Conservation (phyloP, 1,140 invertebrate species). For the Diprion similis region DNA sequence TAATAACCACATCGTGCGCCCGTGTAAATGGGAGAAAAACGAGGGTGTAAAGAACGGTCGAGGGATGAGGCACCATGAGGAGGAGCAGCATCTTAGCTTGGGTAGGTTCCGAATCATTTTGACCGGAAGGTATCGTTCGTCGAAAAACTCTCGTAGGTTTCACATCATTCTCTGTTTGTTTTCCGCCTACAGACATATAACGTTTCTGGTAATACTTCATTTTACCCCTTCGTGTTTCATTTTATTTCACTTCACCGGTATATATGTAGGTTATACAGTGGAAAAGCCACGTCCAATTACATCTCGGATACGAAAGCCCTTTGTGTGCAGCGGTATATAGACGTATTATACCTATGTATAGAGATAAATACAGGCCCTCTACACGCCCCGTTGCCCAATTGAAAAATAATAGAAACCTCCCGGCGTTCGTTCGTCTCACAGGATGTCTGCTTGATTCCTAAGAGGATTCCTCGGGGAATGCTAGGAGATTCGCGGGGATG, state of each 20-base stretch:
- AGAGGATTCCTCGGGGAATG: conserved; percentile 25
- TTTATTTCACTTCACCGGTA: conserved; percentile 41
- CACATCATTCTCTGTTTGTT: too few species aligned
- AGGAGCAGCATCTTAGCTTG: too few species aligned
- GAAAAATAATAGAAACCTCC: conserved; percentile 58
- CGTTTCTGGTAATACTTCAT: background rate
- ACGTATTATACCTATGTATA: too few species aligned
- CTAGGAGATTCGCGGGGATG: conserved; percentile 28
- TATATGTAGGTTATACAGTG: conserved; percentile 20
- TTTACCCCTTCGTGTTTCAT: conserved; percentile 6
- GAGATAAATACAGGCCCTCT: conserved; percentile 5
- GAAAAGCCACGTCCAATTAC: conserved; percentile 56
- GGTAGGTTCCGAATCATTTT: too few species aligned
- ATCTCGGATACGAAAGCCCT: conserved; percentile 49
- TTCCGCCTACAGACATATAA: too few species aligned
- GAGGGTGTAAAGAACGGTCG: too few species aligned
- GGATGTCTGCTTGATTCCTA: conserved; percentile 35
- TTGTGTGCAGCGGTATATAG: background rate
- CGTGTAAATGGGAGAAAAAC: too few species aligned
- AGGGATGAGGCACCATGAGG: too few species aligned
- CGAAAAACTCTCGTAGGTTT: too few species aligned
- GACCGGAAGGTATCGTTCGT: too few species aligned
- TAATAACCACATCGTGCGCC: too few species aligned
- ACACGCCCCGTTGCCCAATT: conserved; percentile 51
- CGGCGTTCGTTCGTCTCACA: conserved; percentile 30